phyloP scores from a whole-genome alignment of 2,113 vertebrate species.

The Camelus dromedarius region DNA sequence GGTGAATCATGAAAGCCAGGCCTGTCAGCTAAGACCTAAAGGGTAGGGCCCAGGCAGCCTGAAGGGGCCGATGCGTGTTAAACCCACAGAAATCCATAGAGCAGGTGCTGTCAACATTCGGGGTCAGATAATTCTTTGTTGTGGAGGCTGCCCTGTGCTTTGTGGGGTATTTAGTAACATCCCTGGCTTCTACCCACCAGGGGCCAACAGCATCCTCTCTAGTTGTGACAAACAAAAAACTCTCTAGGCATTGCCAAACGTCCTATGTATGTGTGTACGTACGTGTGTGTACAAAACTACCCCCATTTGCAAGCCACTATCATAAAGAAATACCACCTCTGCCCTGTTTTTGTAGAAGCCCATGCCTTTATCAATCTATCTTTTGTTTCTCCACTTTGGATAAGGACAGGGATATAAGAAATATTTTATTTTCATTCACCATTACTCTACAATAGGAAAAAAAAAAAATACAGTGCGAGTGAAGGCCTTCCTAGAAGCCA shows the following conservation, averaged over 20 bases:
- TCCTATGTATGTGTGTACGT: not conserved
- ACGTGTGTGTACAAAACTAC: not conserved
- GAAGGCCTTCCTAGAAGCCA: not conserved
- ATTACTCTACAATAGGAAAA: not conserved
- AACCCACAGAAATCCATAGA: not conserved
- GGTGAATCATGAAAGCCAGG: not conserved
- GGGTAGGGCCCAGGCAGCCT: too few relatives aligned
- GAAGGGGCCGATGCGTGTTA: fast-evolving
- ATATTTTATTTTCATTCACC: not conserved
- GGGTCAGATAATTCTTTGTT: not conserved
- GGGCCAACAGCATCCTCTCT: not conserved
- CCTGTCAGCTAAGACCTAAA: not conserved
- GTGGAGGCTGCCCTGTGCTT: not conserved
- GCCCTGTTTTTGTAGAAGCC: not conserved
- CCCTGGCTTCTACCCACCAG: not conserved
- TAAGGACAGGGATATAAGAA: not conserved
- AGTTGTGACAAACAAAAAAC: not conserved
- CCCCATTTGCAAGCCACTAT: not conserved
- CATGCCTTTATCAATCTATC: not conserved
- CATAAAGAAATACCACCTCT: not conserved
- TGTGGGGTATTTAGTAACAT: not conserved
- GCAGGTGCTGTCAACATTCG: too few relatives aligned
- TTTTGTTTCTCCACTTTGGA: not conserved
- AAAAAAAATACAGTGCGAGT: not conserved
- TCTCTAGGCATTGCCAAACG: not conserved